phyloP scores from a whole-genome alignment of 2,888 invertebrate species.

The Elgonia sp. region DNA sequence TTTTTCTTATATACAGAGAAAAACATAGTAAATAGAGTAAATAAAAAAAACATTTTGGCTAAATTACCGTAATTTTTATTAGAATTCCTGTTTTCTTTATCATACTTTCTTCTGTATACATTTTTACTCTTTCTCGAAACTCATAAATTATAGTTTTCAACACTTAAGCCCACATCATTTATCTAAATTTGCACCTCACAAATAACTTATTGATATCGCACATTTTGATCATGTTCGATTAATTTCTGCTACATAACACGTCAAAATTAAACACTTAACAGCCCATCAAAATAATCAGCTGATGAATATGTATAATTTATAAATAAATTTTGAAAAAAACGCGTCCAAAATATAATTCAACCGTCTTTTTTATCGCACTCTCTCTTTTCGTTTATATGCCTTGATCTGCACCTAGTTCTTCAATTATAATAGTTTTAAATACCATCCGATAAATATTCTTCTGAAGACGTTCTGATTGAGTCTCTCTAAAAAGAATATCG shows the following conservation, averaged over 20 bases:
- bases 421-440: slow-evolving; percentile 31
- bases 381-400: slow-evolving; percentile 34
- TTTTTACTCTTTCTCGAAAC: background rate
- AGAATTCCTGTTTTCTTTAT: background rate
- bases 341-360: slow-evolving; percentile 17
- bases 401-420: slow-evolving; percentile 39
- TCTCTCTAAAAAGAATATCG: slow-evolving; percentile 29
- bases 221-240: background rate
- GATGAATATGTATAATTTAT: background rate
- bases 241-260: background rate
- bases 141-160: background rate
- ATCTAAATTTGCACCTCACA: background rate
- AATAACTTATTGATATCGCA: background rate
- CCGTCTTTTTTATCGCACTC: slow-evolving; percentile 33
- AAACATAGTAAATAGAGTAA: too few relatives aligned
- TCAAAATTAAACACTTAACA: background rate
- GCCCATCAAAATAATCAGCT: background rate
- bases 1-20: too few relatives aligned
- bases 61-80: background rate
- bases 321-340: background rate
- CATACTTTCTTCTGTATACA: background rate
- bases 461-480: slow-evolving; percentile 37
- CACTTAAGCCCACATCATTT: background rate
- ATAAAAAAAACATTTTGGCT: background rate
- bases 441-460: slow-evolving; percentile 27